Base-by-base conservation (phyloP, 2,888 invertebrate genomes). In the Cepaea hortensis region DNA sequence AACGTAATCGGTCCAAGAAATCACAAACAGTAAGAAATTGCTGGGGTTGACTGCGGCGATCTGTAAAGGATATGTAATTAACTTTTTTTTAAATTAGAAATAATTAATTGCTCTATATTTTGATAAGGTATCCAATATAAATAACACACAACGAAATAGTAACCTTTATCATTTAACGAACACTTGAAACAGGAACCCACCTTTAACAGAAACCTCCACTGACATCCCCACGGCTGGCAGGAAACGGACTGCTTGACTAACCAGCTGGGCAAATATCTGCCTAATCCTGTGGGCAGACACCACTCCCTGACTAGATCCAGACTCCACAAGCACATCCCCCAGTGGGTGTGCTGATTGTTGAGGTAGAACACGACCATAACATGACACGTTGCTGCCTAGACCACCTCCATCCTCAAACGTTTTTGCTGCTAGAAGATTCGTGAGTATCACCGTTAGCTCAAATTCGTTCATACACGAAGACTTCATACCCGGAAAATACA, bases 401-500 rank as follows among this genome's bases (percentile, higher is more conserved):
- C 72, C 70, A 5, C 88, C 88, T 18, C 87, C 13, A 50, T 89
- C 89, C 6, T 87, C 87, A 70, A 88, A 89, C 3, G 86, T 61
- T 72, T 87, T 88, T 70, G 80, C 81, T 13, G 83, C 46, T 18
- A 86, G 55, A 50, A 89, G 75, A 48, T 85, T 73, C n/a, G 88
- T 88, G n/a, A 89, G 85, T 62, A 89, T 85, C 11, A 89, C 88
- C 5, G 87, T 85, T 9, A 89, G 85, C 70, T 89, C 89, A 50
- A 89, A 89, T 76, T 89, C 89, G 68, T 87, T 85, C 68, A 85
- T 81, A 35, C 87, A 81, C 23, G 87, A 85, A 23, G 87, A 83
- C 81, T 89, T 89, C 89, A 89, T 86, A 15, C 88, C 89, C 23
- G 86, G 87, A 48, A 89, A 89, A 65, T 87, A 88, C 3, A 83